Percentiles rank a stretch among this genome's conserved stretches.
Conservation (phyloP, 2,113 vertebrate genomes). For the Egretta garzetta region DNA sequence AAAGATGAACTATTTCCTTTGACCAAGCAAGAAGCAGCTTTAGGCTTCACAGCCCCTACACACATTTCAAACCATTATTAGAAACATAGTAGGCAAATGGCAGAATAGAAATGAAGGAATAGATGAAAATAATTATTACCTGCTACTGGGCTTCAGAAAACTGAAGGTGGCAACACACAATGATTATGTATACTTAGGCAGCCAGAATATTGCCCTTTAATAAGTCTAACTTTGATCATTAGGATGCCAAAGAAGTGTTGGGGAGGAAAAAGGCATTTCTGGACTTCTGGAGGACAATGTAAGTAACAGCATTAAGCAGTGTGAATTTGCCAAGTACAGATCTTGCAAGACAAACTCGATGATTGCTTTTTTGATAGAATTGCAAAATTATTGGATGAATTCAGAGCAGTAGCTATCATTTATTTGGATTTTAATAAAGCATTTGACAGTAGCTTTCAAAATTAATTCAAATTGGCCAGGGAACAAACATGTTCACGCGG, state of each 20-base stretch:
- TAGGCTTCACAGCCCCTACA: not conserved
- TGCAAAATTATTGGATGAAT: not conserved
- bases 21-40: not conserved
- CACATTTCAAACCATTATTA: not conserved
- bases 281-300: not conserved
- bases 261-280: not conserved
- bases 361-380: not conserved
- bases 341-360: not conserved
- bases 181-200: not conserved
- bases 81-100: not conserved
- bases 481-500: not conserved
- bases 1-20: not conserved
- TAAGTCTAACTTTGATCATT: not conserved
- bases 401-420: not conserved
- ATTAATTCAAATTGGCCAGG: not conserved
- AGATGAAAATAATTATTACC: not conserved
- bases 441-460: constrained; percentile 1
- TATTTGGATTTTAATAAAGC: not conserved
- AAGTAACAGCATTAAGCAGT: not conserved
- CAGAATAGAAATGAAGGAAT: not conserved
- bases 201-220: not conserved
- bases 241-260: not conserved
- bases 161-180: not conserved
- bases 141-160: not conserved
- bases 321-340: not conserved